A percentile compares a stretch with the other conserved stretches of the same genome.
These are phyloP conservation scores for Acanthoscelides obtectus DNA, from an alignment of 2,888 invertebrate genomes.

Conservation along the genomic window DNA sequence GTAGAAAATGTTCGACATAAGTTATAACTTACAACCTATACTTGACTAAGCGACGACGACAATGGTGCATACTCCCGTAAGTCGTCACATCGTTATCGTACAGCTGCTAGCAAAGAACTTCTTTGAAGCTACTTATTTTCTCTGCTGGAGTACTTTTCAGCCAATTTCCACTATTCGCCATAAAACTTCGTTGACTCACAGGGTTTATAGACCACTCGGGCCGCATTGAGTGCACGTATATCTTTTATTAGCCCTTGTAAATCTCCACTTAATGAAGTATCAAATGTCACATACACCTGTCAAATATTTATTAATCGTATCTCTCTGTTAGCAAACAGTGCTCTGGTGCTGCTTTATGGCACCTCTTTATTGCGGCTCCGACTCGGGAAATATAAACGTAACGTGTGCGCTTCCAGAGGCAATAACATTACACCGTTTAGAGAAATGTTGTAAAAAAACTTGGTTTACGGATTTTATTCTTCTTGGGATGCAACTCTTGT, in stretches of 20 bases:
- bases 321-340: slow-evolving; percentile 14
- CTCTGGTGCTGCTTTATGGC: not conserved
- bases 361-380: not conserved
- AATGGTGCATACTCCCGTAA: no score
- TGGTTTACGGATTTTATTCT: no score
- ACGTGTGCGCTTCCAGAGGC: not conserved
- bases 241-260: slow-evolving; percentile 46
- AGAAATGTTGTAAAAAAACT: not conserved
- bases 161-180: not conserved
- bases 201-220: slow-evolving; percentile 43
- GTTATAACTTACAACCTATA: no score
- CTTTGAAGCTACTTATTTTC: not conserved
- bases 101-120: no score
- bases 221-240: slow-evolving; percentile 41
- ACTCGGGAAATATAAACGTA: not conserved
- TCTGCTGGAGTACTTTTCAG: not conserved
- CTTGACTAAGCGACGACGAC: no score
- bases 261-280: slow-evolving; percentile 45
- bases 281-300: slow-evolving; percentile 44
- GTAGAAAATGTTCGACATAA: no score
- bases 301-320: slow-evolving; percentile 37
- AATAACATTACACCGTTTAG: not conserved
- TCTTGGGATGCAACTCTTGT: no score
- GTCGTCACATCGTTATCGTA: no score
- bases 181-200: not conserved